Percentiles rank a stretch among this genome's conserved stretches.
These are phyloP conservation scores for Alloscopus bannaensis DNA, from an alignment of 2,888 invertebrate species.

Conservation along the genomic window DNA sequence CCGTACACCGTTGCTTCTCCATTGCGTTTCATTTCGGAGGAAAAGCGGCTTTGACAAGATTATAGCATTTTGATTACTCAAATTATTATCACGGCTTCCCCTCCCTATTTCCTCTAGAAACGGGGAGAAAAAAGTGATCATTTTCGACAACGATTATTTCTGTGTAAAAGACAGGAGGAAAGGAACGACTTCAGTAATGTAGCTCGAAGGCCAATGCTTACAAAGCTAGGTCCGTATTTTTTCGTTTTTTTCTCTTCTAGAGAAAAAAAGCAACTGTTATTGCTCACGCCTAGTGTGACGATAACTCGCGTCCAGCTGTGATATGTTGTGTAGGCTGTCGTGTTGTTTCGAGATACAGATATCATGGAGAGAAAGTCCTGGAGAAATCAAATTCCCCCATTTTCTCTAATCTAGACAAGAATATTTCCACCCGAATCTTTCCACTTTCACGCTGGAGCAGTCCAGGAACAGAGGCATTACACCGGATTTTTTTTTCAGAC, in stretches of 20 bases:
- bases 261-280: constrained; percentile 53
- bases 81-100: constrained; percentile 60
- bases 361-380: constrained; percentile 11
- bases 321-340: constrained; percentile 45
- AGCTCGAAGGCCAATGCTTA: not conserved
- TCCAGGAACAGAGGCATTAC: constrained; percentile 12
- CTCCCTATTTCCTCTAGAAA: constrained; percentile 43
- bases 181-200: not conserved
- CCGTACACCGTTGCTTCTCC: not conserved
- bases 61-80: constrained; percentile 64
- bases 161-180: constrained; percentile 48
- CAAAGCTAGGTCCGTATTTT: not conserved
- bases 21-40: constrained; percentile 39
- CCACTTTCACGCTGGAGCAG: not conserved
- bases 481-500: constrained; percentile 54
- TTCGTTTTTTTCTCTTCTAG: constrained; percentile 11
- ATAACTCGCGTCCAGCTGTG: constrained; percentile 64
- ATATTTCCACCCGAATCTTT: not conserved
- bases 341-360: constrained; percentile 32
- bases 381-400: constrained; percentile 50
- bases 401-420: constrained; percentile 26
- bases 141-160: constrained; percentile 61
- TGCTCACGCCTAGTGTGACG: constrained; percentile 64
- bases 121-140: constrained; percentile 52
- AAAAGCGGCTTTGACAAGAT: constrained; percentile 63